Conservation (phyloP, 1,140 invertebrate genomes). For the Lysiphlebus fabarum region DNA sequence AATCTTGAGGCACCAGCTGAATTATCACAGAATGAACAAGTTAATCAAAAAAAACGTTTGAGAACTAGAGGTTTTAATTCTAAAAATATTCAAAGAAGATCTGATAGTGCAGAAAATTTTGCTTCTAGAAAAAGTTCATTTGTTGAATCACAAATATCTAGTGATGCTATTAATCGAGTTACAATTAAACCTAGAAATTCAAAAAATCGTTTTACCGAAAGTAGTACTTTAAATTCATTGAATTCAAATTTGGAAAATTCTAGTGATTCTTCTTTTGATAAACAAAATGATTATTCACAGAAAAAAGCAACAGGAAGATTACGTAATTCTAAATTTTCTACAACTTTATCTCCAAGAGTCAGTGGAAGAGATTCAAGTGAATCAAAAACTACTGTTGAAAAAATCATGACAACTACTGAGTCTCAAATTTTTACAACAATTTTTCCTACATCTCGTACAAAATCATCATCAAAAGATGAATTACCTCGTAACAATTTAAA, state of each 20-base stretch:
- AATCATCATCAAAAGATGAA: not conserved
- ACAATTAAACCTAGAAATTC: slow-evolving; percentile 6
- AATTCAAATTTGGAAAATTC: slow-evolving; percentile 32
- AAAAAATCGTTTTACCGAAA: slow-evolving; percentile 14
- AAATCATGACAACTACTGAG: not conserved
- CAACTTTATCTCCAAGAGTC: not conserved
- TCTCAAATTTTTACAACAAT: not conserved
- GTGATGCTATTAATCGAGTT: slow-evolving; percentile 9
- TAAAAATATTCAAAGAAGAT: slow-evolving; percentile 26
- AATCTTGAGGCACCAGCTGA: slow-evolving; percentile 12
- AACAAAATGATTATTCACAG: too few species aligned
- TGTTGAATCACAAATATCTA: slow-evolving; percentile 3
- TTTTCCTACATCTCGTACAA: not conserved
- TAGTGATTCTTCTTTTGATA: too few species aligned
- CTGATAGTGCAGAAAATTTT: slow-evolving; percentile 33
- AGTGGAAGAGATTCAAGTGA: too few species aligned
- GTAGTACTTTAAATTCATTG: slow-evolving; percentile 22
- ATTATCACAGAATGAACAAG: not conserved
- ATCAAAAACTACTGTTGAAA: not conserved
- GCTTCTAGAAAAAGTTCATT: slow-evolving; percentile 10
- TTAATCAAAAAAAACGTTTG: not conserved
- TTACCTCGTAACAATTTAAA: slow-evolving; percentile 22
- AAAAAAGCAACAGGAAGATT: too few species aligned
- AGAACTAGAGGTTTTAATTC: slow-evolving; percentile 4
- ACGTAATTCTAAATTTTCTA: not conserved